Conservation (phyloP, 2,888 invertebrate genomes). For the Sphaerophoria taeniata region DNA sequence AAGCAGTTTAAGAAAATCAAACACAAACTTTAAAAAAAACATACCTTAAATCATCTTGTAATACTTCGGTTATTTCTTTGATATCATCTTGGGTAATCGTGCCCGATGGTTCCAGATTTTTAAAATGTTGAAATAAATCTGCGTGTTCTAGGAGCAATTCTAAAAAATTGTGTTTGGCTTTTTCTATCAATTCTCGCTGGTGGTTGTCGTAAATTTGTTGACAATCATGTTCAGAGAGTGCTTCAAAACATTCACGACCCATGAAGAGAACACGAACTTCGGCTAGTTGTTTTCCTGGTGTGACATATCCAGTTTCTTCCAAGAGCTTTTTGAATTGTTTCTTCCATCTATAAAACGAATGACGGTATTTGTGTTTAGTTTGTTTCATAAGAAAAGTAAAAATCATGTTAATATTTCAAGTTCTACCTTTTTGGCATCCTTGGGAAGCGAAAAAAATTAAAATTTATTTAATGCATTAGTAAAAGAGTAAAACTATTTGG, state of each 20-base stretch:
- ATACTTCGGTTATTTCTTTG: slow-evolving; percentile 94
- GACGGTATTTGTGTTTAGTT: too few species aligned
- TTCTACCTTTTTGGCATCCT: slow-evolving; percentile 85
- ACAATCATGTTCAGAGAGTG: slow-evolving; percentile 94
- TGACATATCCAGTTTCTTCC: slow-evolving; percentile 97
- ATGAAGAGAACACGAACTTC: slow-evolving; percentile 96
- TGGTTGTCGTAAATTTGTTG: slow-evolving; percentile 97
- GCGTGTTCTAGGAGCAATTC: slow-evolving; percentile 96
- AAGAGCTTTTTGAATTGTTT: slow-evolving; percentile 96
- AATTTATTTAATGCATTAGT: slow-evolving; percentile 54
- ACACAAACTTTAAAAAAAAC: slow-evolving; percentile 19
- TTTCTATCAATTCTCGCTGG: slow-evolving; percentile 94
- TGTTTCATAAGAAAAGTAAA: not conserved
- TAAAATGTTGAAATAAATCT: slow-evolving; percentile 96
- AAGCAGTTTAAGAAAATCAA: not conserved
- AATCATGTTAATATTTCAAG: slow-evolving; percentile 6
- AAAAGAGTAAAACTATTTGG: slow-evolving; percentile 46
- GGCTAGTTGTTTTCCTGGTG: slow-evolving; percentile 95
- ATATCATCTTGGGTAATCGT: slow-evolving; percentile 97
- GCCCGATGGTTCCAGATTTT: slow-evolving; percentile 93
- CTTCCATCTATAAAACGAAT: slow-evolving; percentile 88
- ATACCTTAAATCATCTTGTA: slow-evolving; percentile 96
- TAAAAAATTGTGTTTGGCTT: slow-evolving; percentile 95
- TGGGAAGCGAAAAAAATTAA: slow-evolving; percentile 63
- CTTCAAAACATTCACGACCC: slow-evolving; percentile 97